Conservation (phyloP, 2,888 invertebrate genomes). For the Imbricaverruca yamaguchii region DNA sequence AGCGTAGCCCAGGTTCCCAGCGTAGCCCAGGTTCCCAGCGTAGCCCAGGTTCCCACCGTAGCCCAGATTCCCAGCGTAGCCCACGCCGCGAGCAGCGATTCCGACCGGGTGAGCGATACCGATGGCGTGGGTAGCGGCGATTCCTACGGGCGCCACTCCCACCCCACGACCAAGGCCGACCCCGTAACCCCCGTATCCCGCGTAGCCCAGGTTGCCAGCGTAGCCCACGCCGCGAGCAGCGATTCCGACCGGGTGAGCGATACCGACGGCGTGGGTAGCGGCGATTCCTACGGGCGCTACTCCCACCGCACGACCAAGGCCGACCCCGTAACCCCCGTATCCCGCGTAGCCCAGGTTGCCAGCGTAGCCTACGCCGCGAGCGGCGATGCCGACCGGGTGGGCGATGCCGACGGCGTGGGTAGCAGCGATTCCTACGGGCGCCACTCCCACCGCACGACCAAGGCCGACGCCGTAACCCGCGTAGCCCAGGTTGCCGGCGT, state of each 20-base stretch:
- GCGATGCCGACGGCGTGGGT: neutral
- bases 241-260: neutral
- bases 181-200: too few relatives aligned
- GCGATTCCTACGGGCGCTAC: neutral
- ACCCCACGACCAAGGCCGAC: too few relatives aligned
- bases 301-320: too few relatives aligned
- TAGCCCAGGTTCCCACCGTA: too few relatives aligned
- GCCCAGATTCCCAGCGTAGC: neutral
- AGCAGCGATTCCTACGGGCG: neutral
- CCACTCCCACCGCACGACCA: too few relatives aligned
- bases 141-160: neutral
- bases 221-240: constrained; percentile 11
- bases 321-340: too few relatives aligned
- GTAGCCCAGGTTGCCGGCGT: neutral
- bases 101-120: neutral
- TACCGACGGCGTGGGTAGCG: neutral
- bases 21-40: too few relatives aligned
- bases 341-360: too few relatives aligned
- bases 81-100: neutral
- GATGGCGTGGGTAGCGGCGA: neutral
- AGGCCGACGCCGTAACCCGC: too few relatives aligned
- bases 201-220: too few relatives aligned
- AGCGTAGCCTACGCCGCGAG: constrained; percentile 5
- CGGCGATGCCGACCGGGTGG: neutral
- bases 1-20: neutral